Evolutionary conservation across 2,797 vertebrate species (phyloP).

Genomic region (Potorous gilbertii): DNA sequence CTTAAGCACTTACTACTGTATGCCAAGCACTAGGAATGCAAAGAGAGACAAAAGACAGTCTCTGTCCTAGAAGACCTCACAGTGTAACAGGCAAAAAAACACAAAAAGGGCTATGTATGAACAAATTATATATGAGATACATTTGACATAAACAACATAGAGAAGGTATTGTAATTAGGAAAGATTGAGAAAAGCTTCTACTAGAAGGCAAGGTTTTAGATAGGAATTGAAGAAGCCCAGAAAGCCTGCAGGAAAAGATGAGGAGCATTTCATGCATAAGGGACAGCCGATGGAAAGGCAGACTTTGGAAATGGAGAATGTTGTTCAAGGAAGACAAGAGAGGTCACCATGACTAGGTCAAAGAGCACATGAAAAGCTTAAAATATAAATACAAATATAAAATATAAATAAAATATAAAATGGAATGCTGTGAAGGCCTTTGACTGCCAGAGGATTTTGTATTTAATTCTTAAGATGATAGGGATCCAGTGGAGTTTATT

Average conservation of each 20-base stretch:
- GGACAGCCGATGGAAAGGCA: not conserved
- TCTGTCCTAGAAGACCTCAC: not conserved
- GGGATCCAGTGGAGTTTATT: not conserved
- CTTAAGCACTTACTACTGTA: not conserved
- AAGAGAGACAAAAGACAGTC: not conserved
- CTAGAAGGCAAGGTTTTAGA: not conserved
- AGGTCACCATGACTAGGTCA: not conserved
- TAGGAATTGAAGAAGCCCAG: not conserved
- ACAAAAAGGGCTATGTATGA: not conserved
- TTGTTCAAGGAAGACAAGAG: not conserved
- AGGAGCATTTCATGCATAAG: not conserved
- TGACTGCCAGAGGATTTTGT: not conserved
- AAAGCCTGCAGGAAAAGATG: not conserved
- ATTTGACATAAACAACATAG: not conserved
- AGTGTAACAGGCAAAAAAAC: not conserved
- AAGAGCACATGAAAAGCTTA: not conserved
- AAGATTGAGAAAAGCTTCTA: not conserved
- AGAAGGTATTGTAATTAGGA: not conserved
- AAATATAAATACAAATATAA: no score
- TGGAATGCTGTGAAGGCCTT: not conserved
- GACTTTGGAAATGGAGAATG: not conserved
- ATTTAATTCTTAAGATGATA: not conserved
- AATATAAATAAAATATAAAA: not conserved
- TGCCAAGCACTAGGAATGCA: not conserved
- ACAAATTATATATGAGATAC: not conserved